A percentile compares a stretch with the other conserved stretches of the same genome.
Evolutionary conservation across 2,888 invertebrate genomes (phyloP).

Genomic region (Troides helena): DNA sequence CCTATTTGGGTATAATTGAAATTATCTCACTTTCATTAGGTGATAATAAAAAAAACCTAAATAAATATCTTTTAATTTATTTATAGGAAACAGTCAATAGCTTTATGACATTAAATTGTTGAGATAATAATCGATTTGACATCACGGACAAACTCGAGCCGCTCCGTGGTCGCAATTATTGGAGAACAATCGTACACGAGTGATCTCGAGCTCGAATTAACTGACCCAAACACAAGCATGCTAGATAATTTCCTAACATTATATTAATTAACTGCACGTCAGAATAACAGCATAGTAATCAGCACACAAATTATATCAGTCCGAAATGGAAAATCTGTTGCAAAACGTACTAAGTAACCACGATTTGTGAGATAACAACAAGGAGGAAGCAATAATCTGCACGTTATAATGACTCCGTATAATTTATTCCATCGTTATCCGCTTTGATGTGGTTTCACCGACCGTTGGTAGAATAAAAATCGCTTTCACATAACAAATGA

Average conservation of each 20-base stretch:
- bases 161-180: conserved; percentile 60
- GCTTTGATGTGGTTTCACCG: conserved; percentile 62
- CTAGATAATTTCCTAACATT: conserved; percentile 24
- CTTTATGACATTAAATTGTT: conserved; percentile 51
- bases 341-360: not conserved
- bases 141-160: conserved; percentile 48
- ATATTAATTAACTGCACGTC: conserved; percentile 26
- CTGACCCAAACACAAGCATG: conserved; percentile 30
- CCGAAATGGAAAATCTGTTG: conserved; percentile 1
- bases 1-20: not conserved
- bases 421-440: conserved; percentile 60
- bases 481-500: conserved; percentile 43
- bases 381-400: conserved; percentile 55
- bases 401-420: conserved; percentile 55
- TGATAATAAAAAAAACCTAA: not conserved
- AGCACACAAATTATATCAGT: not conserved
- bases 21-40: not conserved
- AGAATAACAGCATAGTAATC: conserved; percentile 7
- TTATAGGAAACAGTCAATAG: not conserved
- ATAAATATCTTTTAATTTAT: not conserved
- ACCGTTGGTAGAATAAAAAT: conserved; percentile 47
- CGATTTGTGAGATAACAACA: conserved; percentile 48
- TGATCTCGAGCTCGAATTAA: conserved; percentile 44
- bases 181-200: conserved; percentile 60
- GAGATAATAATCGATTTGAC: conserved; percentile 68